These are phyloP conservation scores for Helobdella robusta DNA, from an alignment of 2,888 invertebrate genomes.

Conservation along the genomic window DNA sequence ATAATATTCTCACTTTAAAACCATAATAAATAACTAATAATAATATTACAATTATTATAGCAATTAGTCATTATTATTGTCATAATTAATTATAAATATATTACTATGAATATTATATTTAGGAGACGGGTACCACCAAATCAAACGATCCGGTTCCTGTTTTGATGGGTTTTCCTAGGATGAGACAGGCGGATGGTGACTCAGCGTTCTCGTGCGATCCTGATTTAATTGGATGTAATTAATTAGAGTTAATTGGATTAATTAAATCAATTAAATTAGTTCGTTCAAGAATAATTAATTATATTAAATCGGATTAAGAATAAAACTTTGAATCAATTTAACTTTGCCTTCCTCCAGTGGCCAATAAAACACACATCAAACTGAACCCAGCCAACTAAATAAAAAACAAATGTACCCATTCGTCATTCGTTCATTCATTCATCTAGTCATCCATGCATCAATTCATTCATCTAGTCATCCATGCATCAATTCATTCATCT, in stretches of 20 bases:
- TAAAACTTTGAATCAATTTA: too few species aligned
- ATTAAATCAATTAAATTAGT: not conserved
- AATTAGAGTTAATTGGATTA: not conserved
- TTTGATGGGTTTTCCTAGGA: constrained; percentile 69
- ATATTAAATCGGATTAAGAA: too few species aligned
- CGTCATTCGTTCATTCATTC: too few species aligned
- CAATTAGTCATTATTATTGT: not conserved
- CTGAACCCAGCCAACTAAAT: too few species aligned
- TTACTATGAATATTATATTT: not conserved
- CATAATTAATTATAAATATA: not conserved
- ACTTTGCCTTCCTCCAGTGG: too few species aligned
- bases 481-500: too few species aligned
- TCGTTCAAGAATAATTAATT: not conserved
- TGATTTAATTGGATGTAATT: constrained; percentile 47
- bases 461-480: too few species aligned
- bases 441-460: too few species aligned
- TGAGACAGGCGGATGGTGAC: constrained; percentile 76
- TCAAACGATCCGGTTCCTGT: constrained; percentile 73
- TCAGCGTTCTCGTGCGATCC: constrained; percentile 65
- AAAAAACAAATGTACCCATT: too few species aligned
- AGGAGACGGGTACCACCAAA: constrained; percentile 36
- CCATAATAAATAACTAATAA: not conserved
- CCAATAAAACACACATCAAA: too few species aligned
- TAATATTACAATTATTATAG: not conserved
- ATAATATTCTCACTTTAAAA: not conserved